Evolutionary conservation across 2,888 invertebrate genomes (phyloP).

Genomic region (Acrobasis repandana): DNA sequence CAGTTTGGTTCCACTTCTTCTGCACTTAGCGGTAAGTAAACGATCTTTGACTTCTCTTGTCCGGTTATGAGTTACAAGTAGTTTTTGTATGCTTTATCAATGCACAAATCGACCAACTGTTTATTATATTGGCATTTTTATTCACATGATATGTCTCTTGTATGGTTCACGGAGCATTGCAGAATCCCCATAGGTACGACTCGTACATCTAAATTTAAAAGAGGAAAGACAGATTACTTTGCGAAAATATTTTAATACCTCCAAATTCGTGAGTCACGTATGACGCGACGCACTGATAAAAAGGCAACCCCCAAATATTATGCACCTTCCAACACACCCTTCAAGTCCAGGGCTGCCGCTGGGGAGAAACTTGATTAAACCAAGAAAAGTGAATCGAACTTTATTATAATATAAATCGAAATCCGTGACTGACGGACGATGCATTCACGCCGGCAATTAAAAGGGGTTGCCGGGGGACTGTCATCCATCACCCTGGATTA

Average conservation of each 20-base stretch:
- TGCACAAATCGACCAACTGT: no score
- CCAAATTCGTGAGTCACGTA: constrained; percentile 14
- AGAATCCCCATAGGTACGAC: no score
- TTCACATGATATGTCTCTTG: no score
- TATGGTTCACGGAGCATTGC: no score
- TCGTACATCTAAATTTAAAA: background rate
- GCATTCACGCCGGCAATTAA: constrained; percentile 74
- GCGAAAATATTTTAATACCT: constrained; percentile 15
- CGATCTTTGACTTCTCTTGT: no score
- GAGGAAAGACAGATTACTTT: background rate
- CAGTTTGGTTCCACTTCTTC: no score
- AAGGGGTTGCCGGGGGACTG: constrained; percentile 69
- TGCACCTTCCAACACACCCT: constrained; percentile 14
- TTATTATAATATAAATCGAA: constrained; percentile 81
- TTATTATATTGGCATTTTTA: no score
- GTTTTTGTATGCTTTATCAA: no score
- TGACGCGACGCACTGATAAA: constrained; percentile 15
- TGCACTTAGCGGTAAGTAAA: no score
- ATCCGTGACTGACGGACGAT: constrained; percentile 69
- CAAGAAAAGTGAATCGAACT: constrained; percentile 47
- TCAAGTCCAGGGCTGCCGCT: constrained; percentile 8
- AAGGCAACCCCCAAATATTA: constrained; percentile 11
- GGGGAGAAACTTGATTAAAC: constrained; percentile 23
- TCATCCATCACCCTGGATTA: constrained; percentile 76
- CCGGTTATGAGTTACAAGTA: no score